A percentile compares a stretch with the other conserved stretches of the same genome.
phyloP scores from a whole-genome alignment of 2,113 vertebrate species.

The Balaeniceps rex region DNA sequence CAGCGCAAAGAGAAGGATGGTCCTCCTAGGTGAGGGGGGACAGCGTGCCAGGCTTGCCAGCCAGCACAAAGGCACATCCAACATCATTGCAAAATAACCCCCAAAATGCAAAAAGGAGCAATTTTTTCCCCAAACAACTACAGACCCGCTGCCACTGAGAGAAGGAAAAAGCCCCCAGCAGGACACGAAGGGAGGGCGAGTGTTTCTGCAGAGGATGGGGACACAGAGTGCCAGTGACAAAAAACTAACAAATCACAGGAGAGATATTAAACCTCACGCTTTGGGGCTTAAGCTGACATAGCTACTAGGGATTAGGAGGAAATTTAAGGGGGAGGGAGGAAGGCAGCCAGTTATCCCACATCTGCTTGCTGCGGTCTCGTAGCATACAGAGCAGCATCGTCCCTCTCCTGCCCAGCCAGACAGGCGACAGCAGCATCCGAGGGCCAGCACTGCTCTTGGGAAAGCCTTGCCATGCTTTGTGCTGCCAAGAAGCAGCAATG shows the following conservation, averaged over 20 bases:
- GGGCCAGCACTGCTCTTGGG: background rate
- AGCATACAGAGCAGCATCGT: fast-evolving
- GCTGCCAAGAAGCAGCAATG: fast-evolving
- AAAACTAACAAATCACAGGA: slow-evolving; percentile 7
- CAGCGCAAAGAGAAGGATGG: background rate
- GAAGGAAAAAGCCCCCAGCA: background rate
- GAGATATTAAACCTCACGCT: slow-evolving; percentile 26
- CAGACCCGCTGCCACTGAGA: background rate
- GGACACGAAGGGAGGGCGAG: background rate
- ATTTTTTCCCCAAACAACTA: background rate
- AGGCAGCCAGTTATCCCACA: background rate
- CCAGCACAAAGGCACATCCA: background rate
- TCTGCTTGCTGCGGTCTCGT: background rate
- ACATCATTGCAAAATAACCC: background rate
- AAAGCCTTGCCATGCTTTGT: background rate
- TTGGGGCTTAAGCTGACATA: slow-evolving; percentile 27
- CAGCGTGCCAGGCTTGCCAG: fast-evolving
- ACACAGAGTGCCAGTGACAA: background rate
- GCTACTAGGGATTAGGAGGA: slow-evolving; percentile 37
- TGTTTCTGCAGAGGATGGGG: background rate
- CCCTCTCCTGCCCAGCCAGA: background rate
- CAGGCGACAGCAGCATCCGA: background rate
- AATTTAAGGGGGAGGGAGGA: background rate
- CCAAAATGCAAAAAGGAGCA: background rate
- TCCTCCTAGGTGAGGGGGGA: background rate